Conservation (phyloP, 2,888 invertebrate genomes). For the Lasioglossum calceatum region DNA sequence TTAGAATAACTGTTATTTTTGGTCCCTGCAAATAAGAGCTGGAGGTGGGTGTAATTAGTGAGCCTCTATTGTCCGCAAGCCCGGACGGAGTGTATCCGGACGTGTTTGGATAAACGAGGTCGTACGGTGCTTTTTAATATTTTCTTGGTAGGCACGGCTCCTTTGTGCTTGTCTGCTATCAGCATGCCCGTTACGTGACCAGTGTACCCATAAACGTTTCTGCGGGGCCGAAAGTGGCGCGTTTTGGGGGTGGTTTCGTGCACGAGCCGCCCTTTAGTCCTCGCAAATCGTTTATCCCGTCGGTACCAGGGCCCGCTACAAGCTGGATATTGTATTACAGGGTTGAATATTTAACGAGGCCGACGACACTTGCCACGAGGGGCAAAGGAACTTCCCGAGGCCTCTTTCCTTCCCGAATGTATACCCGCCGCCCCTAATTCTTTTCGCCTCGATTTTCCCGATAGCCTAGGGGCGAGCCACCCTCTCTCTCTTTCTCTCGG, state of each 20-base stretch:
- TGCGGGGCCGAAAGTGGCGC: conserved; percentile 45
- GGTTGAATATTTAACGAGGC: conserved; percentile 85
- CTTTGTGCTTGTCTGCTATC: conserved; percentile 12
- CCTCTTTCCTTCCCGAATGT: conserved; percentile 56
- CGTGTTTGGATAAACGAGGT: not conserved
- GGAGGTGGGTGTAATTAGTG: too few species aligned
- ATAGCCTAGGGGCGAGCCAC: conserved; percentile 56
- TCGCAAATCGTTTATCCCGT: conserved; percentile 75
- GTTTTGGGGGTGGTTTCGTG: conserved; percentile 45
- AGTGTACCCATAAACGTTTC: conserved; percentile 44
- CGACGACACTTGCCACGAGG: conserved; percentile 77
- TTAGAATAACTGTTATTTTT: too few species aligned
- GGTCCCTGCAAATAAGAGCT: not conserved
- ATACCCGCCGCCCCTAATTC: conserved; percentile 73
- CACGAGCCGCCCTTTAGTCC: conserved; percentile 39
- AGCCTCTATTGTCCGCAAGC: not conserved
- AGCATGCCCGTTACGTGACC: not conserved
- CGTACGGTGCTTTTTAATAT: not conserved
- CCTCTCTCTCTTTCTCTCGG: not conserved
- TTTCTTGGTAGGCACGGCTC: not conserved
- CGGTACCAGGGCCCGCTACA: conserved; percentile 71
- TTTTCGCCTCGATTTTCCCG: conserved; percentile 74
- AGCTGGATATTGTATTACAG: conserved; percentile 85
- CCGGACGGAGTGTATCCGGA: not conserved
- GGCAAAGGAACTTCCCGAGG: conserved; percentile 69